phyloP scores from a whole-genome alignment of 37 sponge, comb jelly and placozoan species.

The Halisarca cf. caerulea region DNA sequence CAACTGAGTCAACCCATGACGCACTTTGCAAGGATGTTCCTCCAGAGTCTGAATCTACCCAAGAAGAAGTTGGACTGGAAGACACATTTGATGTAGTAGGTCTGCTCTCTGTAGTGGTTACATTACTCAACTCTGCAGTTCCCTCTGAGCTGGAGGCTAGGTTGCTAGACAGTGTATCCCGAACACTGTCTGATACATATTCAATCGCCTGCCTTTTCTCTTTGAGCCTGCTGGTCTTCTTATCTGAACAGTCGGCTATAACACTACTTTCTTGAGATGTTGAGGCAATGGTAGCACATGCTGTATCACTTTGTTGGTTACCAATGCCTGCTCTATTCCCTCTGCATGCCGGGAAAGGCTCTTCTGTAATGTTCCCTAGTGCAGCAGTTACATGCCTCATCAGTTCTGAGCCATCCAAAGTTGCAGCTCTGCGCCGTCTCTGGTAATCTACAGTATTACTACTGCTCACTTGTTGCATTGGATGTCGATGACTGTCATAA shows the following conservation, averaged over 20 bases:
- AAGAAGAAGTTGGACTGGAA: background rate
- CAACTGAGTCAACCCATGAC: background rate
- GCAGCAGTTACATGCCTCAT: constrained; percentile 20
- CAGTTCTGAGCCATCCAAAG: constrained; percentile 17
- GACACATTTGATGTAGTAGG: background rate
- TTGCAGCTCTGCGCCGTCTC: constrained; percentile 6
- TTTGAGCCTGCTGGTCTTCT: background rate
- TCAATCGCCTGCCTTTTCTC: constrained; percentile 3
- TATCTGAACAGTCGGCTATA: background rate
- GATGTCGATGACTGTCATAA: no score
- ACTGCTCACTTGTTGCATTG: no score
- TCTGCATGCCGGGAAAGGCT: background rate
- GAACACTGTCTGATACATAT: background rate
- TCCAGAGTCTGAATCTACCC: background rate
- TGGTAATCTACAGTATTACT: no score
- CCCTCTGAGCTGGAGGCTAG: background rate
- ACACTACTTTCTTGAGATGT: constrained; percentile 10
- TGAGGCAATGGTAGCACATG: constrained; percentile 20
- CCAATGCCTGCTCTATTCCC: background rate
- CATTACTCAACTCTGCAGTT: background rate
- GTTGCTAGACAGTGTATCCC: background rate
- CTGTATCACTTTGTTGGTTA: constrained; percentile 3
- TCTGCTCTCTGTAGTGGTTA: background rate
- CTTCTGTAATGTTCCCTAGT: constrained; percentile 1
- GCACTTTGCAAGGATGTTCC: background rate